These are phyloP conservation scores for Epiperipatus broadwayi DNA, from an alignment of 2,888 invertebrate species.

Conservation along the genomic window DNA sequence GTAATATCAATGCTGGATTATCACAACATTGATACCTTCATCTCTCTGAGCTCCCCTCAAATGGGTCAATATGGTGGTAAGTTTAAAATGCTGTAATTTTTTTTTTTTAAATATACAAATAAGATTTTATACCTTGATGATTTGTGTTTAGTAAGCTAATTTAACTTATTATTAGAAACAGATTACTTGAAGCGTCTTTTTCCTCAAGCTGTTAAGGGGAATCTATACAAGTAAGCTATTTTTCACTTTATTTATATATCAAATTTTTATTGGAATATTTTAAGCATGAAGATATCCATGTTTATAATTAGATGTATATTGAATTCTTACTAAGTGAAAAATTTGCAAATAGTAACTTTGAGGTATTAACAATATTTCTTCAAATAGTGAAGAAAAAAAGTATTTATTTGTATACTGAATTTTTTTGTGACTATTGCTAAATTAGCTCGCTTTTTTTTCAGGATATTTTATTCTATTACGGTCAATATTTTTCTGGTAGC, in stretches of 20 bases:
- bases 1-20: conserved; percentile 55
- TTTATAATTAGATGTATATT: no score
- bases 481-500: conserved; percentile 74
- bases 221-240: conserved; percentile 47
- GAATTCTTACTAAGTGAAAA: no score
- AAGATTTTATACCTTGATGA: no score
- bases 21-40: conserved; percentile 62
- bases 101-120: no score
- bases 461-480: conserved; percentile 56
- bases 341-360: no score
- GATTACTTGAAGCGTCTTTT: conserved; percentile 65
- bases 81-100: conserved; percentile 18
- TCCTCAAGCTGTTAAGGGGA: conserved; percentile 54
- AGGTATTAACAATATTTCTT: no score
- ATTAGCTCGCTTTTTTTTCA: conserved; percentile 18
- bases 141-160: conserved; percentile 12
- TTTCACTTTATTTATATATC: no score
- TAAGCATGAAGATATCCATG: no score
- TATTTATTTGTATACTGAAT: no score
- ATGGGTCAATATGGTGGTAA: conserved; percentile 83
- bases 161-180: conserved; percentile 38
- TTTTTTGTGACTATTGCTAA: no score
- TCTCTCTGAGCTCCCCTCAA: conserved; percentile 74
- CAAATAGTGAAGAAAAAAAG: no score
- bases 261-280: no score